Evolutionary conservation across 2,888 invertebrate genomes (phyloP).

Genomic region (Oasisia sp.): DNA sequence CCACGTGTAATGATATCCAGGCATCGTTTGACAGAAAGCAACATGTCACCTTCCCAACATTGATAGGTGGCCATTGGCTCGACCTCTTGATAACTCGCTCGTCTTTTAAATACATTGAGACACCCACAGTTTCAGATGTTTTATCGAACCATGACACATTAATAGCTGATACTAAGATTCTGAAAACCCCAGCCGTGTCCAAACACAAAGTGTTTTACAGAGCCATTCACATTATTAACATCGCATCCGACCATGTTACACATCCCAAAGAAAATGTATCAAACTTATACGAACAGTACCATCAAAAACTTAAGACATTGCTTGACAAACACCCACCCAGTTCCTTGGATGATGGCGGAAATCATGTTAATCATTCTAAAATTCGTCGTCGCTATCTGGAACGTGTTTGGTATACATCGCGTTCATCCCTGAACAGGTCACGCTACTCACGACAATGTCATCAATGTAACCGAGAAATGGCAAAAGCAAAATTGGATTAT

Average conservation of each 20-base stretch:
- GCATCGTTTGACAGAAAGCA: background rate
- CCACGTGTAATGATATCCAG: background rate
- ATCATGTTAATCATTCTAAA: background rate
- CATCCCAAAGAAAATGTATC: background rate
- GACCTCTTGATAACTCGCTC: background rate
- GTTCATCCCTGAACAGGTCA: background rate
- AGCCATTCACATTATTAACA: background rate
- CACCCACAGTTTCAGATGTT: background rate
- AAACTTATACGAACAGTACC: background rate
- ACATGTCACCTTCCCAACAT: background rate
- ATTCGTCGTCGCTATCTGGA: background rate
- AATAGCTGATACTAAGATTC: background rate
- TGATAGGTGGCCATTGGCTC: background rate
- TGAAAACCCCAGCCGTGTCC: background rate
- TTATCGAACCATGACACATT: background rate
- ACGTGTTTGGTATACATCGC: background rate
- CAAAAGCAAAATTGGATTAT: background rate
- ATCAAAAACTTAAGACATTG: background rate
- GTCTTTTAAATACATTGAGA: background rate
- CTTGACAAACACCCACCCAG: background rate
- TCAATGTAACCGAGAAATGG: background rate
- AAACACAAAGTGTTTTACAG: background rate
- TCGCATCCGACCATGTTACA: background rate
- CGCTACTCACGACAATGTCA: background rate
- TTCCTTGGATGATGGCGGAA: background rate